Evolutionary conservation across 1,140 invertebrate species (phyloP).

Genomic region (Penaeus chinensis): DNA sequence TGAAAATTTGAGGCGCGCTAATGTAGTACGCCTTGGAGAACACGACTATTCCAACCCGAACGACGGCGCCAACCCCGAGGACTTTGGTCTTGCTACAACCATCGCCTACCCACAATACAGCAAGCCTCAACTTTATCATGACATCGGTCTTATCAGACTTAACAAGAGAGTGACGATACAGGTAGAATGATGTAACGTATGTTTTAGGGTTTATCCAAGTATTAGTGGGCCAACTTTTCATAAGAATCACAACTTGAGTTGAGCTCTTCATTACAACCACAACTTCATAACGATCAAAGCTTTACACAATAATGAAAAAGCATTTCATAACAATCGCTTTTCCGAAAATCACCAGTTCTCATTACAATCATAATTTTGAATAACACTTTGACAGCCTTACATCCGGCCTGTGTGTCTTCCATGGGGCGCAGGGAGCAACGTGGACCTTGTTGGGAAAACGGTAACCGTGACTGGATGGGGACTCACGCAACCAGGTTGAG

Average conservation of each 20-base stretch:
- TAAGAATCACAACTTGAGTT: no score
- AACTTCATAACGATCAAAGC: no score
- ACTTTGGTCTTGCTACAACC: neutral
- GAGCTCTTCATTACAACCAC: no score
- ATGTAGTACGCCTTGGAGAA: conserved; percentile 31
- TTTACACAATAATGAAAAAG: no score
- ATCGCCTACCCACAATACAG: conserved; percentile 21
- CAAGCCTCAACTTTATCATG: conserved; percentile 2
- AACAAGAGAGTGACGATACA: neutral
- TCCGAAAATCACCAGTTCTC: no score
- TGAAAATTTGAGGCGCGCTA: neutral
- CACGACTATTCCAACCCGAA: neutral
- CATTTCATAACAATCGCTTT: no score
- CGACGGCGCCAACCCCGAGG: conserved; percentile 18
- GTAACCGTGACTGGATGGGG: conserved; percentile 9
- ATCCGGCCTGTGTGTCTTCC: neutral
- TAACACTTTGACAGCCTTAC: neutral
- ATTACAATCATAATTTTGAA: no score
- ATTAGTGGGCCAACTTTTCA: neutral
- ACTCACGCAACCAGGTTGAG: neutral
- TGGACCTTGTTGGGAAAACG: neutral
- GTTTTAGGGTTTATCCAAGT: neutral
- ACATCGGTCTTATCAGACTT: conserved; percentile 27
- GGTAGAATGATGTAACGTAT: neutral
- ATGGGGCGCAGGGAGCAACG: neutral